Evolutionary conservation across 2,888 invertebrate species (phyloP).

Genomic region (Pilophorus perplexus): DNA sequence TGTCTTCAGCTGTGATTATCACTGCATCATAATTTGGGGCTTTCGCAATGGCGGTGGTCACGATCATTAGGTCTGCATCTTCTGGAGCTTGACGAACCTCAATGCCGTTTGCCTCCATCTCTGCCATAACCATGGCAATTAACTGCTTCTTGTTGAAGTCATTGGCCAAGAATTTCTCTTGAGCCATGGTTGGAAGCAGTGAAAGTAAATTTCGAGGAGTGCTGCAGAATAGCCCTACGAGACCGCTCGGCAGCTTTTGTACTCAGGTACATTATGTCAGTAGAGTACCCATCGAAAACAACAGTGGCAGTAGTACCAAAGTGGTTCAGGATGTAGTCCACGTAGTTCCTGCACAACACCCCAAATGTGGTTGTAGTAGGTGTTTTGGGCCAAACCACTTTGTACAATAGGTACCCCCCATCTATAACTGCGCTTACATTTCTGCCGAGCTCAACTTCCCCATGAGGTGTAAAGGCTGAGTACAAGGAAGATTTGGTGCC

Average conservation of each 20-base stretch:
- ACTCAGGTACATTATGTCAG: background rate
- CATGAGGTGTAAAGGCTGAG: background rate
- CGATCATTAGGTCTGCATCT: background rate
- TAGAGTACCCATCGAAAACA: background rate
- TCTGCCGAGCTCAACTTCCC: background rate
- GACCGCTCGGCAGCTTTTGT: background rate
- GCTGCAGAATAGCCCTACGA: background rate
- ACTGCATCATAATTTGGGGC: background rate
- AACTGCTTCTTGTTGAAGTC: slow-evolving; percentile 1
- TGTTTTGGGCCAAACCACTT: slow-evolving; percentile 2
- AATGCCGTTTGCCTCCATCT: background rate
- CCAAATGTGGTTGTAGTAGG: background rate
- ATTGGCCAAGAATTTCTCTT: background rate
- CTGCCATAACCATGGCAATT: background rate
- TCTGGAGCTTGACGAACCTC: background rate
- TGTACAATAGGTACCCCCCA: background rate
- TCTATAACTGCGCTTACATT: background rate
- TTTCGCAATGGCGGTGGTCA: background rate
- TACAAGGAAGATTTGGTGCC: background rate
- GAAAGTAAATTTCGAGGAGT: background rate
- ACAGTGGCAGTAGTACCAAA: background rate
- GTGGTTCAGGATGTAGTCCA: background rate
- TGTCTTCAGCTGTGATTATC: background rate
- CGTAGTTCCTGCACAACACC: slow-evolving; percentile 2
- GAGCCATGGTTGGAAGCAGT: slow-evolving; percentile 3